A percentile compares a stretch with the other conserved stretches of the same genome.
These are phyloP conservation scores for Coreius guichenoti DNA, from an alignment of 2,797 vertebrate genomes.

Conservation along the genomic window DNA sequence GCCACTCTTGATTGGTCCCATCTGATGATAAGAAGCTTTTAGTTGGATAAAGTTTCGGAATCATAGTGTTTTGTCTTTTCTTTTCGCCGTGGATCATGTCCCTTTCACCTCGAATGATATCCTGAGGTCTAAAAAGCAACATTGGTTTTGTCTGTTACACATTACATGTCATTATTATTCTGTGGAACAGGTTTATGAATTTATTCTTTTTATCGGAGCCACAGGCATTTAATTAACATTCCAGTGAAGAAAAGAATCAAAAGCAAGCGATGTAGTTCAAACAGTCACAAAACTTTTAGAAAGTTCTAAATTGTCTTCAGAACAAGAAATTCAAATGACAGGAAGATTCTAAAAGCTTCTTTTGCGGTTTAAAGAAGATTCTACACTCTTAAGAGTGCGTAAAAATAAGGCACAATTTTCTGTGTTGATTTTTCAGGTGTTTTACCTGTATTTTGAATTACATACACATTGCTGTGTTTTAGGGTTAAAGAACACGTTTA, in stretches of 20 bases:
- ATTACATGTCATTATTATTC: neutral
- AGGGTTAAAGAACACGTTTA: too few species aligned
- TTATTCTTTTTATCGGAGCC: slow-evolving; percentile 13
- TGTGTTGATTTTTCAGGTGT: too few species aligned
- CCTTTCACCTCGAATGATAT: neutral
- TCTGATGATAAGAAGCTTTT: slow-evolving; percentile 41
- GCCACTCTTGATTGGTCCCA: slow-evolving; percentile 31
- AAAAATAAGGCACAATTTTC: neutral
- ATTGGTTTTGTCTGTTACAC: neutral
- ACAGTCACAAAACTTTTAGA: neutral
- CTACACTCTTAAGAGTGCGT: too few species aligned
- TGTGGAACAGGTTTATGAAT: neutral
- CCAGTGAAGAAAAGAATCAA: neutral
- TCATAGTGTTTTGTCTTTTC: neutral
- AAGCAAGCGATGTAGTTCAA: neutral
- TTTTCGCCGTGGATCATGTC: neutral
- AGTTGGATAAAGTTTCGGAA: neutral
- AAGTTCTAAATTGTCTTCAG: neutral
- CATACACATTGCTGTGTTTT: too few species aligned
- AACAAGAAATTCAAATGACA: neutral
- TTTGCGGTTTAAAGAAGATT: neutral
- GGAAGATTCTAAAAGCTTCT: neutral
- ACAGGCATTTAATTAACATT: neutral
- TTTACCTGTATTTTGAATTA: too few species aligned
- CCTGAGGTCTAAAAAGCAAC: neutral